Evolutionary conservation across 1,140 invertebrate genomes (phyloP), one percentile per base, ranked within the genome.

Genomic region (Camponotus floridanus): DNA sequence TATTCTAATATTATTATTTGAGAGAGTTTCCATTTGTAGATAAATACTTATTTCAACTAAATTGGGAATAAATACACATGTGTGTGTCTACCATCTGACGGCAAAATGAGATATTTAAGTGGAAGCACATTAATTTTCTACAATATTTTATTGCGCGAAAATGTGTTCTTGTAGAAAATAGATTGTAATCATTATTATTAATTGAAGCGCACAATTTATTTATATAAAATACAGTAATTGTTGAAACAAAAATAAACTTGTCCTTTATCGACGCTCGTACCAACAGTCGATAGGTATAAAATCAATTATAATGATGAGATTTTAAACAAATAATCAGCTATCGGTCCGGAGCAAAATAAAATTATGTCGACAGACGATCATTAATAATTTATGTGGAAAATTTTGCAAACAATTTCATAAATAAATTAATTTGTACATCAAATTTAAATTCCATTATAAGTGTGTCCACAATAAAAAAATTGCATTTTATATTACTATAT

Each of bases 231-330:
- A 15, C n/a, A 74, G 9, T 8, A 26, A 76, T 31, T 76, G 36
- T 2, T 13, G 3, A 61, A 76, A 9, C 39, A 65, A 59, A 18
- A 2, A 3, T 31, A 1, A 7, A 59, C 36, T 1, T 0, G 9
- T 57, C 18, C 59, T 70, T 59, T 70, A 80, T 11, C 78, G 45
- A 79, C 18, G 9, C 9, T 57, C 62, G 13, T 71, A 83, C 8
- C 79, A 74, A 1, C 68, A 2, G 79, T 51, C 48, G 48, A 18
- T 45, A 36, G 68, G 1, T 74, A 62, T 9, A 61, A 6, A 57
- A 59, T 6, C 21, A 39, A 26, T 39, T 26, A 18, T 18, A 1
- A 78, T 33, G 15, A 31, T 15, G 5, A 42, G 9, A 48, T 61
- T 45, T 36, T 48, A 45, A 21, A 71, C 26, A 11, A 61, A 33